Conservation (phyloP, 1,140 invertebrate species). For the Anoplophora glabripennis region DNA sequence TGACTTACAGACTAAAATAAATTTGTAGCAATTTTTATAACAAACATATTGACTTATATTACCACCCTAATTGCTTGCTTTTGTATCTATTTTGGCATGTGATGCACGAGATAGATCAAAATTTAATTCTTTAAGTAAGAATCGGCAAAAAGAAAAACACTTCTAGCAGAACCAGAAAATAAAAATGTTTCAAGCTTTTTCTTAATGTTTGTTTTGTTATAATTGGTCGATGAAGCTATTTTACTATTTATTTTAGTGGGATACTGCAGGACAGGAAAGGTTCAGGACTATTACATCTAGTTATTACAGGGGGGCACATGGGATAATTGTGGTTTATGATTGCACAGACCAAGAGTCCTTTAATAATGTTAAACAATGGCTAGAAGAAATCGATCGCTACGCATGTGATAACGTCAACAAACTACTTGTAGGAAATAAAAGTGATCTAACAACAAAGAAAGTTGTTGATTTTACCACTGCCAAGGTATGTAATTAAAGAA, state of each 20-base stretch:
- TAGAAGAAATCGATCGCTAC: constrained; percentile 97
- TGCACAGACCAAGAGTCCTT: constrained; percentile 97
- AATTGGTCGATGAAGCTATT: no score
- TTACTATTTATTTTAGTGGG: constrained; percentile 66
- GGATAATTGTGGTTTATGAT: constrained; percentile 99
- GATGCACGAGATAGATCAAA: no score
- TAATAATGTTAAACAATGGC: constrained; percentile 96
- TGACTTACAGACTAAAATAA: no score
- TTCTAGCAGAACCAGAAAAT: no score
- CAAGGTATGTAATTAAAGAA: constrained; percentile 80
- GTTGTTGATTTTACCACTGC: constrained; percentile 90
- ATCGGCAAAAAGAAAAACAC: no score
- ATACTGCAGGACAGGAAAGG: no score
- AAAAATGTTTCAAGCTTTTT: no score
- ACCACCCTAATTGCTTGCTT: no score
- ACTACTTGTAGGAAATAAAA: constrained; percentile 97
- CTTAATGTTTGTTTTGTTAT: not conserved
- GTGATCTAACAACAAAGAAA: constrained; percentile 93
- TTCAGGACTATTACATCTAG: constrained; percentile 97
- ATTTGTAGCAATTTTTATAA: no score
- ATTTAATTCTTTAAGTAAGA: no score
- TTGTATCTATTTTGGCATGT: no score
- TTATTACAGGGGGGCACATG: constrained; percentile 98
- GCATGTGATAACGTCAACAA: constrained; percentile 99
- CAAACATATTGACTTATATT: no score